These are phyloP conservation scores for Neoniphon sammara DNA, from an alignment of 2,797 vertebrate genomes.

Conservation along the genomic window DNA sequence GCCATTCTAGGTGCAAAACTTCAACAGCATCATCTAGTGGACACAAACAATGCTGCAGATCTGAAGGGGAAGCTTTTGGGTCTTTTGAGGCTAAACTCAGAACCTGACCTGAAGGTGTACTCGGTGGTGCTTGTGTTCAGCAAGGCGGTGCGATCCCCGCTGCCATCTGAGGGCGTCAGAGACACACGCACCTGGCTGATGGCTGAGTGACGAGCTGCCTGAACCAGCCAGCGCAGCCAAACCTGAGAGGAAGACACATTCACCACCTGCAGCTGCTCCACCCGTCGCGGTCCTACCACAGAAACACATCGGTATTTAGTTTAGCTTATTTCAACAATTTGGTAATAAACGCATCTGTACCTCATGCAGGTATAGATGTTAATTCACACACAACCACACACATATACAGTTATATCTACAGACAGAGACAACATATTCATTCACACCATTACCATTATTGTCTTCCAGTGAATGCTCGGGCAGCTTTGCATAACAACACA, in stretches of 20 bases:
- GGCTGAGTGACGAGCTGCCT: conserved; percentile 83
- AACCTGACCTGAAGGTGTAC: conserved; percentile 88
- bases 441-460: background rate
- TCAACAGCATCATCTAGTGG: conserved; percentile 53
- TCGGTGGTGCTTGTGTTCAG: conserved; percentile 87
- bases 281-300: conserved; percentile 86
- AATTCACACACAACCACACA: background rate
- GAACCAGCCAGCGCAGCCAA: conserved; percentile 90
- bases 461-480: background rate
- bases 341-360: too few species aligned
- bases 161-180: conserved; percentile 82
- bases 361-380: background rate
- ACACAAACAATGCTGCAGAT: conserved; percentile 10
- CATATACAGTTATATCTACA: too few species aligned
- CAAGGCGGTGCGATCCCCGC: conserved; percentile 79
- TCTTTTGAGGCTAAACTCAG: background rate
- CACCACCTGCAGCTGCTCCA: conserved; percentile 89
- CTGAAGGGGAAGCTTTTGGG: background rate
- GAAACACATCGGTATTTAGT: conserved; percentile 26
- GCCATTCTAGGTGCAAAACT: background rate
- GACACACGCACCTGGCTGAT: conserved; percentile 89
- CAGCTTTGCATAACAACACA: background rate
- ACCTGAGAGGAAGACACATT: conserved; percentile 90
- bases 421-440: background rate
- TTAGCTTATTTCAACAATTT: too few species aligned